These are phyloP conservation scores for Phoeniculus purpureus DNA, from an alignment of 2,797 vertebrate genomes.

Conservation along the genomic window DNA sequence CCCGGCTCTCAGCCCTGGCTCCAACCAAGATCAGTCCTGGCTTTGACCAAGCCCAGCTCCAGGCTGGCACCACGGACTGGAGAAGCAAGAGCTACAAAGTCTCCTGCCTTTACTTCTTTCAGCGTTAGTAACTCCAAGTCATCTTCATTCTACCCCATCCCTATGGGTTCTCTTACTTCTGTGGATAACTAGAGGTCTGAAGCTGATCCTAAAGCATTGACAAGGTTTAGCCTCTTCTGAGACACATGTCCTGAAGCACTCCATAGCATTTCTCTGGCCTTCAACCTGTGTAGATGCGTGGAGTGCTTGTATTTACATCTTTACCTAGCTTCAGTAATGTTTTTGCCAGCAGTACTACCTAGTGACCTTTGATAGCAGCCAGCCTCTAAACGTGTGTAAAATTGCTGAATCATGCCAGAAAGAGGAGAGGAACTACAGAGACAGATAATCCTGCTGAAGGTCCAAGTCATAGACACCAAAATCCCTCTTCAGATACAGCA, in stretches of 20 bases:
- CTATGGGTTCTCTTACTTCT: not conserved
- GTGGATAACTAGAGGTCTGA: not conserved
- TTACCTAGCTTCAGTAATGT: not conserved
- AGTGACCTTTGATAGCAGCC: not conserved
- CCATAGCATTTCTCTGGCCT: not conserved
- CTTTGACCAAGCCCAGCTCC: no score
- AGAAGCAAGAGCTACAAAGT: not conserved
- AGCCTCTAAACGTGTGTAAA: not conserved
- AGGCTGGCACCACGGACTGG: no score
- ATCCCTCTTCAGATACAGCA: not conserved
- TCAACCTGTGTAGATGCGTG: not conserved
- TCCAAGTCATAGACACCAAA: not conserved
- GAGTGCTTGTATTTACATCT: not conserved
- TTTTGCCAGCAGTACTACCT: not conserved
- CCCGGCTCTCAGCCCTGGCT: no score
- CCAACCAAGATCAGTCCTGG: no score
- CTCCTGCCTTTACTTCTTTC: not conserved
- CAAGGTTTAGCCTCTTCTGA: not conserved
- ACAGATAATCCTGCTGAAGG: not conserved
- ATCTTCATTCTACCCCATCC: not conserved
- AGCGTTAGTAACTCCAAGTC: not conserved
- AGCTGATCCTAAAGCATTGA: not conserved
- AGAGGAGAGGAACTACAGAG: not conserved
- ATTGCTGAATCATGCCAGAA: not conserved
- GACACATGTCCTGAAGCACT: not conserved